Evolutionary conservation across 2,797 vertebrate genomes (phyloP).

Genomic region (Ambastaia sidthimunki): DNA sequence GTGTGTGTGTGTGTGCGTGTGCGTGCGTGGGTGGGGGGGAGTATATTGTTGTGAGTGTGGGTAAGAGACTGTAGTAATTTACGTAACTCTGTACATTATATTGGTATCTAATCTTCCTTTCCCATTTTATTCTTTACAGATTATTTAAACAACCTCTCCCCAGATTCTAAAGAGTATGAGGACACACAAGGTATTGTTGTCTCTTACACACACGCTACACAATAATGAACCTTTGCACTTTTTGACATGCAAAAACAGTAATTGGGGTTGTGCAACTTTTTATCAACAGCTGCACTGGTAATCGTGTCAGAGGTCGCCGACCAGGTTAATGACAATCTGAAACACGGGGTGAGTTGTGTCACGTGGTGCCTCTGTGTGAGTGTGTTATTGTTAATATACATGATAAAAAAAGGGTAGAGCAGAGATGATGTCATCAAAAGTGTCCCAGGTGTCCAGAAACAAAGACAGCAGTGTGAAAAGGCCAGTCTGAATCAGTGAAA

Average conservation of each 20-base stretch:
- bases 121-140: constrained; percentile 75
- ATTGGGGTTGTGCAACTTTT: constrained; percentile 19
- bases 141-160: constrained; percentile 97
- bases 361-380: constrained; percentile 1
- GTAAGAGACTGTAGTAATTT: constrained; percentile 16
- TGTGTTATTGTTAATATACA: constrained; percentile 20
- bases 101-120: not conserved
- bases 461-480: constrained; percentile 71
- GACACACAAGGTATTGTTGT: constrained; percentile 88
- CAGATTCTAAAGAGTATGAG: constrained; percentile 94
- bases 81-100: not conserved
- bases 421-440: constrained; percentile 69
- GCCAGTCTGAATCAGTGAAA: constrained; percentile 40
- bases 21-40: constrained; percentile 66
- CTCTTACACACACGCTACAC: not conserved
- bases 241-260: not conserved
- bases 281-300: constrained; percentile 85
- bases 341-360: constrained; percentile 88
- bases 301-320: constrained; percentile 90
- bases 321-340: constrained; percentile 90
- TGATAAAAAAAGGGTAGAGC: constrained; percentile 34
- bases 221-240: not conserved
- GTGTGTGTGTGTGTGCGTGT: constrained; percentile 13
- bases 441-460: constrained; percentile 74
- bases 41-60: not conserved